A percentile compares a stretch with the other conserved stretches of the same genome.
Conservation (phyloP, 2,797 vertebrate genomes). For the Danio kyathit region DNA sequence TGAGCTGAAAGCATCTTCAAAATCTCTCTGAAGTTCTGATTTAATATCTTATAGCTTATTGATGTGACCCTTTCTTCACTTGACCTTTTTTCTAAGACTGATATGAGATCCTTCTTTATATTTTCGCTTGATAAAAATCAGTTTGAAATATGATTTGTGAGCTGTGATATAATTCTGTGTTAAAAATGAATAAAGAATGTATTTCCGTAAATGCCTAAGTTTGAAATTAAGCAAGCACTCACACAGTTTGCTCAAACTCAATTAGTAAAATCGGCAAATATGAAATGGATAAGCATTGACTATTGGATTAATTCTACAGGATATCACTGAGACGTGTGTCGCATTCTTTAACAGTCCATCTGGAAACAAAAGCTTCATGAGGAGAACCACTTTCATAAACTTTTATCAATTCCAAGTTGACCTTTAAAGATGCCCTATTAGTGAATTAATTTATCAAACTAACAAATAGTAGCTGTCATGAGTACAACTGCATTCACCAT, state of each 20-base stretch:
- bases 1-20: slow-evolving; percentile 53
- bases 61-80: slow-evolving; percentile 49
- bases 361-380: no score
- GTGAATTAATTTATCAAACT: no score
- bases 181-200: slow-evolving; percentile 68
- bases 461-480: no score
- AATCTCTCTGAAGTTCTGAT: slow-evolving; percentile 51
- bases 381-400: no score
- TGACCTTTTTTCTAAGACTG: slow-evolving; percentile 62
- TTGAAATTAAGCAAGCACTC: slow-evolving; percentile 7
- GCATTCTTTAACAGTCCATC: no score
- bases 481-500: no score
- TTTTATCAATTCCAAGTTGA: no score
- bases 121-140: slow-evolving; percentile 59
- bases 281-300: not conserved
- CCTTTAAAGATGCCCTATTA: no score
- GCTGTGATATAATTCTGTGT: slow-evolving; percentile 62
- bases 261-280: not conserved
- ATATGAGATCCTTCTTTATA: slow-evolving; percentile 64
- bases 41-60: slow-evolving; percentile 50
- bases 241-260: not conserved
- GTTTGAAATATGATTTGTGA: slow-evolving; percentile 68
- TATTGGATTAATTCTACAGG: no score
- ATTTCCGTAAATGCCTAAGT: slow-evolving; percentile 63
- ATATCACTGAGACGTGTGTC: no score